Evolutionary conservation across 1,140 invertebrate genomes (phyloP).

Genomic region (Plodia interpunctella): DNA sequence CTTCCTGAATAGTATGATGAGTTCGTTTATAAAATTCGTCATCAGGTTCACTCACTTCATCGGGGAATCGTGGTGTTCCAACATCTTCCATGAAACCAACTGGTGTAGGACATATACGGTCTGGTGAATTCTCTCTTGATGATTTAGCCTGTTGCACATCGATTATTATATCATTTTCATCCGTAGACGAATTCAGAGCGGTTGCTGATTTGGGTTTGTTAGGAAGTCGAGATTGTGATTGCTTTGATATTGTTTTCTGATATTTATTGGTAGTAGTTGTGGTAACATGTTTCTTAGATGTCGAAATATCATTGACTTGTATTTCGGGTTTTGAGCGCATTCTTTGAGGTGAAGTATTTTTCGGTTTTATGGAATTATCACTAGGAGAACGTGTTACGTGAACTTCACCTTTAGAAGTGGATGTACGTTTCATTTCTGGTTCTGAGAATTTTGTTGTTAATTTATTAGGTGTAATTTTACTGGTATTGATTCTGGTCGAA

Average conservation of each 20-base stretch:
- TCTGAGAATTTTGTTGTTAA: slow-evolving; percentile 31
- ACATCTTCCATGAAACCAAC: slow-evolving; percentile 77
- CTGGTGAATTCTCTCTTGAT: slow-evolving; percentile 83
- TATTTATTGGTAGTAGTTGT: slow-evolving; percentile 53
- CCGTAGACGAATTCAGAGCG: slow-evolving; percentile 56
- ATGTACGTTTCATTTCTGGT: slow-evolving; percentile 34
- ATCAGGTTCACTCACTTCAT: slow-evolving; percentile 84
- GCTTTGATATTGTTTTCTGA: slow-evolving; percentile 55
- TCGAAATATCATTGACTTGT: slow-evolving; percentile 50
- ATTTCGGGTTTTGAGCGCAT: slow-evolving; percentile 73
- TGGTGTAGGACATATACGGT: slow-evolving; percentile 81
- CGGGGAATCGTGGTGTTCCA: slow-evolving; percentile 82
- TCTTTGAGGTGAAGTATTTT: slow-evolving; percentile 56
- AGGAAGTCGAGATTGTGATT: slow-evolving; percentile 52
- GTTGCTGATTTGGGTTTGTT: slow-evolving; percentile 68
- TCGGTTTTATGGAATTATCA: slow-evolving; percentile 75
- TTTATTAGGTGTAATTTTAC: slow-evolving; percentile 31
- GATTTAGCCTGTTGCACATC: slow-evolving; percentile 84
- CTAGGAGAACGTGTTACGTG: slow-evolving; percentile 77
- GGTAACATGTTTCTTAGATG: slow-evolving; percentile 44
- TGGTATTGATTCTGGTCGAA: slow-evolving; percentile 33
- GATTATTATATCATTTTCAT: slow-evolving; percentile 77
- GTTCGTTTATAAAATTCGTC: slow-evolving; percentile 73
- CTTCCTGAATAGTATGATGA: slow-evolving; percentile 69
- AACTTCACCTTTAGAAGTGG: slow-evolving; percentile 42